Conservation (phyloP, 2,113 vertebrate genomes). For the Hemicordylus capensis region DNA sequence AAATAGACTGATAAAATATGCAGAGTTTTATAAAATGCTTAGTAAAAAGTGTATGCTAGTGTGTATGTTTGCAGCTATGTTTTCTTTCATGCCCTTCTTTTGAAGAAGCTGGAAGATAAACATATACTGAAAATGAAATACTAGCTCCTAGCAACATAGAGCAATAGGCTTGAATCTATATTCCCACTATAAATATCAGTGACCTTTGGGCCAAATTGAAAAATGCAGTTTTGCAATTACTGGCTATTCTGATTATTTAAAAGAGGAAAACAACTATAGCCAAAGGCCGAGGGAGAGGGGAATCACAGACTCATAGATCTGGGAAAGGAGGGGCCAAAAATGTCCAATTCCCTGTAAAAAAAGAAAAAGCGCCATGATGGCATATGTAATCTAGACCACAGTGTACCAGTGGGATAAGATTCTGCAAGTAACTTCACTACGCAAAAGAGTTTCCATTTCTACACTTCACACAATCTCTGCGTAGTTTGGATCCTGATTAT, state of each 20-base stretch:
- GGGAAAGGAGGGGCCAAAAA: background rate
- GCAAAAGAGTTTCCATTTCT: too few relatives aligned
- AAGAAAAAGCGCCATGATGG: background rate
- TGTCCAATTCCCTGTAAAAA: background rate
- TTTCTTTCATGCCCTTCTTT: background rate
- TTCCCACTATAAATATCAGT: background rate
- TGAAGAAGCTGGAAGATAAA: background rate
- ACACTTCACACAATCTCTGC: too few relatives aligned
- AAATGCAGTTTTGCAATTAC: background rate
- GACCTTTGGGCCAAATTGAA: background rate
- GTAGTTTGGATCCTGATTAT: too few relatives aligned
- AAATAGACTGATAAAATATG: background rate
- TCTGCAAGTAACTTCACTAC: background rate
- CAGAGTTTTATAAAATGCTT: background rate
- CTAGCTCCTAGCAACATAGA: background rate
- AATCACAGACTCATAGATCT: background rate
- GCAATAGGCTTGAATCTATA: background rate
- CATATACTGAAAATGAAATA: background rate
- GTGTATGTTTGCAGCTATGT: background rate
- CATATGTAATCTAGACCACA: background rate
- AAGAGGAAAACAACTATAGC: background rate
- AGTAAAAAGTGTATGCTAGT: too few relatives aligned
- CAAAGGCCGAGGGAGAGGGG: background rate
- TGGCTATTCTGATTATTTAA: background rate
- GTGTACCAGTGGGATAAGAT: background rate